These are phyloP conservation scores for Urocynchramus pylzowi DNA, from an alignment of 2,113 vertebrate genomes.

Conservation along the genomic window DNA sequence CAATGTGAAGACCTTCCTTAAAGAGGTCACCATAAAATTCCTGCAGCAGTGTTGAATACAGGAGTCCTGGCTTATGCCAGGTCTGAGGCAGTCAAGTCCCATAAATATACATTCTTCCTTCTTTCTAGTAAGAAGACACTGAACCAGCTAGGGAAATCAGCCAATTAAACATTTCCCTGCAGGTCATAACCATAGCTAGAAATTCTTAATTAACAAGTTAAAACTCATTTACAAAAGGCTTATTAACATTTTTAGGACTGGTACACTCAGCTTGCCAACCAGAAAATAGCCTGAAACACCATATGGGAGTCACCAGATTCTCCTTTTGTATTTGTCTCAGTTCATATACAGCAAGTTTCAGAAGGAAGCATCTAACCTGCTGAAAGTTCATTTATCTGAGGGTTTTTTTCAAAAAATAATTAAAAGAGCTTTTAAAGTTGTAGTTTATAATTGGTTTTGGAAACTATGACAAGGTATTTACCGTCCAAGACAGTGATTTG, in stretches of 20 bases:
- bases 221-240: slow-evolving; percentile 18
- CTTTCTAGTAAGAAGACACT: neutral
- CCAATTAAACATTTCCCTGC: slow-evolving; percentile 29
- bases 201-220: slow-evolving; percentile 57
- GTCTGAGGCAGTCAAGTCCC: neutral
- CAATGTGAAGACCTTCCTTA: neutral
- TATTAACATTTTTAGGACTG: neutral
- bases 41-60: neutral
- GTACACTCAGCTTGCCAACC: neutral
- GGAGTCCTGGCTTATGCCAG: neutral
- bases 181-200: slow-evolving; percentile 18
- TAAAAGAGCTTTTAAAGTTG: neutral
- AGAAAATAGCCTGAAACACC: neutral
- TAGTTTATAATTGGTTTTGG: neutral
- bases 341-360: neutral
- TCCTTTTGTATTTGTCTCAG: neutral
- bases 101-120: neutral
- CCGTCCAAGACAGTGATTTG: neutral
- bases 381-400: neutral
- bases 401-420: neutral
- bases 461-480: neutral
- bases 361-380: neutral
- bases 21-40: neutral
- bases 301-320: neutral
- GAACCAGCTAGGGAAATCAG: slow-evolving; percentile 31